Conservation (phyloP, 2,113 vertebrate species). For the Corvus moneduloides region DNA sequence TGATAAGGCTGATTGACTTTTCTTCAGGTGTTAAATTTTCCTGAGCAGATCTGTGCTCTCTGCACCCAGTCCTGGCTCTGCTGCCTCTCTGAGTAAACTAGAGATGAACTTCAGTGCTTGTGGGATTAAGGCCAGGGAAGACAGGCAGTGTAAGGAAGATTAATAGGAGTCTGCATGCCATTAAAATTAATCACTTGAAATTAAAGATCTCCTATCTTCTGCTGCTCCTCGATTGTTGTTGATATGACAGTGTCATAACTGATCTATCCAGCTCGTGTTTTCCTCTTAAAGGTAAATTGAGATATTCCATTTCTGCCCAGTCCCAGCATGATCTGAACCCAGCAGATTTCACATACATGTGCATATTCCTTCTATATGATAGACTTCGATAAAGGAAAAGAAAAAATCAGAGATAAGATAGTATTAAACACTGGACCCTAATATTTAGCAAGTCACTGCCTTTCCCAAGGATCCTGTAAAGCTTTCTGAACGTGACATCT, state of each 20-base stretch:
- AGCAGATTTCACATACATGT: background rate
- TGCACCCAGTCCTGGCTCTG: background rate
- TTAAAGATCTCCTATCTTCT: background rate
- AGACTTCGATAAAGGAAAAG: background rate
- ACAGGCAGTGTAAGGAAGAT: background rate
- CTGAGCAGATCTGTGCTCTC: background rate
- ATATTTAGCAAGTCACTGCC: background rate
- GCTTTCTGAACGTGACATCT: background rate
- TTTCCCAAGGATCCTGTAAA: background rate
- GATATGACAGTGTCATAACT: constrained; percentile 7
- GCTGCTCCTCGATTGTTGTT: background rate
- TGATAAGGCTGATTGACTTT: background rate
- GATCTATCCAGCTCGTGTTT: background rate
- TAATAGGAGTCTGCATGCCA: background rate
- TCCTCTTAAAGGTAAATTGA: background rate
- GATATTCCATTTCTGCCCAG: background rate
- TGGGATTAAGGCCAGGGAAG: background rate
- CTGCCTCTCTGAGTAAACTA: background rate
- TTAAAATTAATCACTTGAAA: constrained; percentile 30
- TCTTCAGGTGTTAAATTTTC: background rate
- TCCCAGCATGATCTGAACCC: background rate
- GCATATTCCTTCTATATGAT: background rate
- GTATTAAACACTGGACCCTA: background rate
- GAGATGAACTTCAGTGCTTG: background rate
- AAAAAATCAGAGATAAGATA: background rate